Evolutionary conservation across 2,888 invertebrate species (phyloP), one percentile per base, ranked within the genome.

Genomic region (Spisula solida): DNA sequence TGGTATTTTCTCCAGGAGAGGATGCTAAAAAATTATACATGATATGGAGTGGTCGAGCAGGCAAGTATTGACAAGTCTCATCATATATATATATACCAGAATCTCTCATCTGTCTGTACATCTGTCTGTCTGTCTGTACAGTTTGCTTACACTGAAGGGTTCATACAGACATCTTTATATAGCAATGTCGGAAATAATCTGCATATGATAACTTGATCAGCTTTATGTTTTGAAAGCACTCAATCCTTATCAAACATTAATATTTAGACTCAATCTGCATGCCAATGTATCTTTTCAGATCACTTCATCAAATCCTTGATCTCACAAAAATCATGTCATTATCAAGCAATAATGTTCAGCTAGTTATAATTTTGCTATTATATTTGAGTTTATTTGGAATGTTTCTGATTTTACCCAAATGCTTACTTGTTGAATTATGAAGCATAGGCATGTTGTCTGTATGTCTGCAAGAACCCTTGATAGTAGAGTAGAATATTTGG

Each of bases 1-100:
- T 41, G 51, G 29, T 84, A n/a, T 91, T 91, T 91, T 83, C 88
- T 90, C 31, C 82, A 87, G 92, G 88, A 25, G 90, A 85, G n/a
- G 88, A 89, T 18, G 81, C 88, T 48, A 90, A 88, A 88, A 88
- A 89, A 88, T 88, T 92, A 81, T 92, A 92, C 89, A 92, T 92
- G 92, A 89, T 92, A 81, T 92, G 92, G 92, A 92, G 92, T 87
- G 92, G 92, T 31, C 86, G 90, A 89, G 78, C 81, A 86, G 92
- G 92, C 92, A 92, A 92, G 92, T 92, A 92, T 88, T 8, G 55
- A 55, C 34, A 56, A 10, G 20, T 10, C 75, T 34, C 34, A 31
- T 31, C 10, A 31, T 25, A 75, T 75, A 34, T 25, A 29, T 70
- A 34, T 75, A 75, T 31, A 75, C 34, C 75, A 75, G 34, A 29